phyloP scores from a whole-genome alignment of 2,113 vertebrate genomes.

The Phyllostomus discolor region DNA sequence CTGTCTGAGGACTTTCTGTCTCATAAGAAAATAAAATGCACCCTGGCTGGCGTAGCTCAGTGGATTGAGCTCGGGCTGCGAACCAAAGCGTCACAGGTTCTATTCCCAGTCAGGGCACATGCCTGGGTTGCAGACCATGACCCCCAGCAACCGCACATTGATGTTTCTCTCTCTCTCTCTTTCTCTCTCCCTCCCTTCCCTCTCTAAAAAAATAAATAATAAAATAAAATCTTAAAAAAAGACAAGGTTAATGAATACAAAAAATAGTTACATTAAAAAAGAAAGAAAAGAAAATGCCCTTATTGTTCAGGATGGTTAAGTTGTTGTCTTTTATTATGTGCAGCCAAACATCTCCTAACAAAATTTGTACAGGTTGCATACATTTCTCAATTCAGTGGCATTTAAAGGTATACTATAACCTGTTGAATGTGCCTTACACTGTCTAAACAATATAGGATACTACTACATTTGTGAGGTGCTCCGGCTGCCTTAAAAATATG shows the following conservation, averaged over 20 bases:
- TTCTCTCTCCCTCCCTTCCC: no score
- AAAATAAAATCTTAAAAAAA: no score
- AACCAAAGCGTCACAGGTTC: no score
- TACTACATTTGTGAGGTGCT: background rate
- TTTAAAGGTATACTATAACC: background rate
- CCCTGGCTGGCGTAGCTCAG: no score
- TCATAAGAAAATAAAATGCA: background rate
- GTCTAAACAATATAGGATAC: background rate
- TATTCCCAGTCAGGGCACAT: no score
- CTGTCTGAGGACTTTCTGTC: background rate
- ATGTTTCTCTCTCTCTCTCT: no score
- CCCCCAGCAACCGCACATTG: no score
- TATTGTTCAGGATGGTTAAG: background rate
- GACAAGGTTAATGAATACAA: no score
- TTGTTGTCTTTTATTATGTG: background rate
- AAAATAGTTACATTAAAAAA: no score
- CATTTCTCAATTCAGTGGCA: background rate
- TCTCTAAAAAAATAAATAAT: no score
- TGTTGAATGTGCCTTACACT: background rate
- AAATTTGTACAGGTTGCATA: background rate
- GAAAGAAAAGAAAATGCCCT: background rate
- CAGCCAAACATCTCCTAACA: background rate
- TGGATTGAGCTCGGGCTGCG: no score
- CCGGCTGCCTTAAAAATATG: background rate
- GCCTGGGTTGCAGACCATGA: no score